phyloP scores from a whole-genome alignment of 23 tunicate genomes.

The Ascidia mentula region DNA sequence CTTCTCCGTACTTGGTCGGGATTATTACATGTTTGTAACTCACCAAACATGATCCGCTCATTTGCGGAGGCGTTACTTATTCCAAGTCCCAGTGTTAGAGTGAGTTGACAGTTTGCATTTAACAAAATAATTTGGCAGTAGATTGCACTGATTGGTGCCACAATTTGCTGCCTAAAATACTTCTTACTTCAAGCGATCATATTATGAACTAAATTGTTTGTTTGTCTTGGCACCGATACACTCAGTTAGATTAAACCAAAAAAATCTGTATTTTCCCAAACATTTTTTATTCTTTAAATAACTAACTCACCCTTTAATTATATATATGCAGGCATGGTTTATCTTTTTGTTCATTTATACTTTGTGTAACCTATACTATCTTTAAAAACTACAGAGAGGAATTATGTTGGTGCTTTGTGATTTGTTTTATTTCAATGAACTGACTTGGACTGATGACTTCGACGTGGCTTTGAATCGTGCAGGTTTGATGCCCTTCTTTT shows the following conservation, averaged over 20 bases:
- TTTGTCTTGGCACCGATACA: no score
- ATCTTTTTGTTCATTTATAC: background rate
- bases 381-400: constrained; percentile 58
- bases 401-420: constrained; percentile 41
- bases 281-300: no score
- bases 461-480: constrained; percentile 39
- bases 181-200: no score
- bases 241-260: no score
- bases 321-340: no score
- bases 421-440: constrained; percentile 70
- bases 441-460: constrained; percentile 53
- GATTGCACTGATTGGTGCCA: no score
- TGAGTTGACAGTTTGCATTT: background rate
- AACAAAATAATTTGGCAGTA: no score
- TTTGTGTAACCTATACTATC: background rate
- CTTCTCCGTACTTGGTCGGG: constrained; percentile 83
- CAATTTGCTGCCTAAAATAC: no score
- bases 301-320: no score
- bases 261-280: no score
- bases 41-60: constrained; percentile 52
- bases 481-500: no score
- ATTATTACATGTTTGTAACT: constrained; percentile 50
- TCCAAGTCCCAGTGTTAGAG: constrained; percentile 46
- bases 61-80: constrained; percentile 54
- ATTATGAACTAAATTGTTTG: no score